These are phyloP conservation scores for Aphelocoma coerulescens DNA, from an alignment of 2,113 vertebrate species.

Conservation along the genomic window DNA sequence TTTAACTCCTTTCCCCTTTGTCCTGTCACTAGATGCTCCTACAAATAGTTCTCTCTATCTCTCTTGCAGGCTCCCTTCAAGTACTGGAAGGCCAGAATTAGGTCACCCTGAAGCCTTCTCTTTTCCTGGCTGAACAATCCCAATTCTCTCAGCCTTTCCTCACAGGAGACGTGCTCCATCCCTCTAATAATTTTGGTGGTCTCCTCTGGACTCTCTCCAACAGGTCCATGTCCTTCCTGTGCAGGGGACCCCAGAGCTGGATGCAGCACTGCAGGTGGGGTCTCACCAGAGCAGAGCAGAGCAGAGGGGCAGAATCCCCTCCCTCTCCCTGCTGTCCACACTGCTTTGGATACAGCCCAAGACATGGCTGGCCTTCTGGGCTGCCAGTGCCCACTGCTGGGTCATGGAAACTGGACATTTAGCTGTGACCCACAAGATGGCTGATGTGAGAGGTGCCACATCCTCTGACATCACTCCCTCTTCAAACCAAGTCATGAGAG, in stretches of 20 bases:
- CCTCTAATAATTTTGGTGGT: neutral
- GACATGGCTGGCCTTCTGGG: too few species aligned
- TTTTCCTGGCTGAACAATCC: neutral
- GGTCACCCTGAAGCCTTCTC: neutral
- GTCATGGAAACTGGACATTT: neutral
- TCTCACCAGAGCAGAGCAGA: neutral
- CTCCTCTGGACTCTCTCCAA: rapidly evolving
- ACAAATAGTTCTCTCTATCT: neutral
- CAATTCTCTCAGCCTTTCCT: neutral
- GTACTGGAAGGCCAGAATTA: neutral
- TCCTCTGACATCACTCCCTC: neutral
- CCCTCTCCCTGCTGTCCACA: rapidly evolving
- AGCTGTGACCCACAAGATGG: neutral
- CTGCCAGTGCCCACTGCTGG: neutral
- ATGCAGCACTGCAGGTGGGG: neutral
- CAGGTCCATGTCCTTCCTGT: neutral
- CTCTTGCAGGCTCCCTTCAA: neutral
- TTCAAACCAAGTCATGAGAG: neutral
- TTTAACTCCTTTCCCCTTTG: neutral
- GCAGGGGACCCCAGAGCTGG: neutral
- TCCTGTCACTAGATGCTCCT: too few species aligned
- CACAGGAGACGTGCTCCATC: neutral
- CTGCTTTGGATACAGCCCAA: neutral
- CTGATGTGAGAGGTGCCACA: neutral
- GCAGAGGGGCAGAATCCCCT: neutral